phyloP scores from a whole-genome alignment of 1,140 invertebrate species.

The Temnothorax longispinosus region DNA sequence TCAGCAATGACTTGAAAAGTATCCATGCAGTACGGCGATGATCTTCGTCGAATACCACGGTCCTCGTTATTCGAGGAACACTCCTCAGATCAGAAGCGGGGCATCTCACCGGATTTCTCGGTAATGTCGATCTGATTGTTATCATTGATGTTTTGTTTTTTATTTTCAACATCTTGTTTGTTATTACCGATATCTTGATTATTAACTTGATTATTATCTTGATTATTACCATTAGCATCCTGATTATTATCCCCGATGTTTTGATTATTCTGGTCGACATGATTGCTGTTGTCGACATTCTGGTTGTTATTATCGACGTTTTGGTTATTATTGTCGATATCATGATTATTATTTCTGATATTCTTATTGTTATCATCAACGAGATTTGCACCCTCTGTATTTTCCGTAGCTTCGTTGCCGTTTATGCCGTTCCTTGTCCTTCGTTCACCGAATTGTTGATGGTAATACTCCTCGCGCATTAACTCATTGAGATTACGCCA shows the following conservation, averaged over 20 bases:
- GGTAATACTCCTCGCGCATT: conserved; percentile 97
- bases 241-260: conserved; percentile 40
- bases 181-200: background rate
- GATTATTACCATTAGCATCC: conserved; percentile 7
- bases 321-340: background rate
- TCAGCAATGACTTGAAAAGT: background rate
- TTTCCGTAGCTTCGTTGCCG: conserved; percentile 69
- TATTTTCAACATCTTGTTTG: background rate
- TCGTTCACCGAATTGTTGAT: conserved; percentile 94
- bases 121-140: conserved; percentile 34
- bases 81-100: conserved; percentile 81
- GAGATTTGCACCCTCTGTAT: conserved; percentile 66
- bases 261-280: conserved; percentile 46
- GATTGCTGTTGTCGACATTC: background rate
- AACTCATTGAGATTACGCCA: conserved; percentile 95
- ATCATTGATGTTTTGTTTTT: background rate
- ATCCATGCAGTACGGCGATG: conserved; percentile 11
- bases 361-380: conserved; percentile 58
- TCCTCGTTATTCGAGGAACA: conserved; percentile 27
- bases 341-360: conserved; percentile 21
- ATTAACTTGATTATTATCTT: background rate
- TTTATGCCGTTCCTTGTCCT: conserved; percentile 65
- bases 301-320: background rate
- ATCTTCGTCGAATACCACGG: conserved; percentile 10
- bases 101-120: conserved; percentile 78